These are phyloP conservation scores for Drosophila elegans DNA, from an alignment of 1,140 invertebrate genomes.

Conservation along the genomic window DNA sequence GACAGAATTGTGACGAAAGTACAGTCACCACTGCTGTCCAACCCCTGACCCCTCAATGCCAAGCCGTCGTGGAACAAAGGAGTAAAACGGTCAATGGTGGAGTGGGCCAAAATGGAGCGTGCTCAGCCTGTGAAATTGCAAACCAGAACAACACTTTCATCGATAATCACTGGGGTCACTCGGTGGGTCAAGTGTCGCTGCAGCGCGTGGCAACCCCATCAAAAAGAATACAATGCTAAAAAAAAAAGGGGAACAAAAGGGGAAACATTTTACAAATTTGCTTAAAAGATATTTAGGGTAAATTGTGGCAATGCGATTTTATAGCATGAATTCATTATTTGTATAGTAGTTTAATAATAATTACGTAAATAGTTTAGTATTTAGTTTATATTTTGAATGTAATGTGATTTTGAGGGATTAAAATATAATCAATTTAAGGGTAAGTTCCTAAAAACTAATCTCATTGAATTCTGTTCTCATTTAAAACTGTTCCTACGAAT, in stretches of 20 bases:
- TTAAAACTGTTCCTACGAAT: slow-evolving; percentile 2
- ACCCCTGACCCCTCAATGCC: slow-evolving; percentile 6
- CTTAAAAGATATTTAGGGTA: background rate
- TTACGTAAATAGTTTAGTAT: too few relatives aligned
- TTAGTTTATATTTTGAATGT: too few relatives aligned
- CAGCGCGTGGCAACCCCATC: slow-evolving; percentile 29
- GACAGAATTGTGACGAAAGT: slow-evolving; percentile 21
- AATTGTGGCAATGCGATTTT: background rate
- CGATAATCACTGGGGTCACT: slow-evolving; percentile 74
- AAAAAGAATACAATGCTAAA: background rate
- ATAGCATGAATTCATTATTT: background rate
- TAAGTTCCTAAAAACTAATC: too few relatives aligned
- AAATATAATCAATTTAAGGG: too few relatives aligned
- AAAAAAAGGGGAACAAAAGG: background rate
- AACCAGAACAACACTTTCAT: slow-evolving; percentile 41
- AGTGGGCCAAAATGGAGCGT: slow-evolving; percentile 25
- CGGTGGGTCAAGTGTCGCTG: slow-evolving; percentile 54
- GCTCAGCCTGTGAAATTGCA: slow-evolving; percentile 24
- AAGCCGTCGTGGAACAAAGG: slow-evolving; percentile 16
- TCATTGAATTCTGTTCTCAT: background rate
- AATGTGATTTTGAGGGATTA: too few relatives aligned
- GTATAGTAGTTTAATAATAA: too few relatives aligned
- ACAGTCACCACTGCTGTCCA: slow-evolving; percentile 18
- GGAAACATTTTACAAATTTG: background rate
- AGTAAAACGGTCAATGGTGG: background rate